These are phyloP conservation scores for Dimorphilus gyrociliatus DNA, from an alignment of 2,888 invertebrate species.

Conservation along the genomic window DNA sequence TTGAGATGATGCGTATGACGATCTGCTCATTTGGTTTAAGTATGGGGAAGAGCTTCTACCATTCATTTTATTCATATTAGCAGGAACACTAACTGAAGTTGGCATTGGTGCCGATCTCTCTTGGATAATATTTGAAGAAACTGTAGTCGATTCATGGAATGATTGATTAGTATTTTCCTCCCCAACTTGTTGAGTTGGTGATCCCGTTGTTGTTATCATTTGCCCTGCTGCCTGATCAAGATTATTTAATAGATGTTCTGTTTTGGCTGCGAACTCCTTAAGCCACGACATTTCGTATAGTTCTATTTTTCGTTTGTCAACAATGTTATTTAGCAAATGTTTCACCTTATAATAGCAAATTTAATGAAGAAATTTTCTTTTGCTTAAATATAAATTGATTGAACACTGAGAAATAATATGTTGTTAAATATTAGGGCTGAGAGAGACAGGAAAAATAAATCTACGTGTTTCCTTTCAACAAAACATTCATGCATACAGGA, in stretches of 20 bases:
- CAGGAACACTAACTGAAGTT: conserved; percentile 18
- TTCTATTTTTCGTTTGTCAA: too few species aligned
- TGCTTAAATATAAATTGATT: too few species aligned
- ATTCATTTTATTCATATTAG: conserved; percentile 11
- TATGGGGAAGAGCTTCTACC: conserved; percentile 7
- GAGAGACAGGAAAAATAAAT: too few species aligned
- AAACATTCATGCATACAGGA: too few species aligned
- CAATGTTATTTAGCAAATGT: too few species aligned
- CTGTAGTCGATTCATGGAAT: too few species aligned
- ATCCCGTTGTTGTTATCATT: neutral
- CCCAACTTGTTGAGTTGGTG: neutral
- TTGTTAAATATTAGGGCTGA: too few species aligned
- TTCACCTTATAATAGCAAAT: too few species aligned
- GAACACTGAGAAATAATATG: too few species aligned
- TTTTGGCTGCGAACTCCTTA: conserved; percentile 53
- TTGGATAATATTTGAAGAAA: too few species aligned
- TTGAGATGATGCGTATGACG: conserved; percentile 6
- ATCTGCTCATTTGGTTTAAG: conserved; percentile 10
- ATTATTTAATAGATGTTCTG: conserved; percentile 56
- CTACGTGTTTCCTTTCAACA: too few species aligned
- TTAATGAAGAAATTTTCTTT: too few species aligned
- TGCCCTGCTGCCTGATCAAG: conserved; percentile 60
- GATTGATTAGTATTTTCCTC: neutral
- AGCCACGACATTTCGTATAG: conserved; percentile 60
- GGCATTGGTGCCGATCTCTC: conserved; percentile 6